Evolutionary conservation across 2,113 vertebrate genomes (phyloP).

Genomic region (Nicator chloris): DNA sequence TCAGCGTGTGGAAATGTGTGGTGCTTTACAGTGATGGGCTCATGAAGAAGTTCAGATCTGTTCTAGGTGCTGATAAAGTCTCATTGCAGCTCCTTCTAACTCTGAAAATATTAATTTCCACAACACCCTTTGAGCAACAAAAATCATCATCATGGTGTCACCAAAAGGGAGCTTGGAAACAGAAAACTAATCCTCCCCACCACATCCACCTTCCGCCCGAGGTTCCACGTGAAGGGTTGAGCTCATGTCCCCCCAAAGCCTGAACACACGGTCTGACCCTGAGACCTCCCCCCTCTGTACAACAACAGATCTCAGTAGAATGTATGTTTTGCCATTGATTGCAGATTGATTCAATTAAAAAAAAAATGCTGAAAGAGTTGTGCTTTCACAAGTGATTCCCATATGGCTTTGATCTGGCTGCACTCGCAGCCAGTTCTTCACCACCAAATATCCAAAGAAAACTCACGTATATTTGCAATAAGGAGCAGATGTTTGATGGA

Average conservation of each 20-base stretch:
- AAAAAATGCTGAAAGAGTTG: neutral
- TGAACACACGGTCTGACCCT: neutral
- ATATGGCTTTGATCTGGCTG: slow-evolving; percentile 18
- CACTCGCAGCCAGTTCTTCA: neutral
- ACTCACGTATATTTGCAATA: neutral
- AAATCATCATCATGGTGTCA: fast-evolving
- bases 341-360: slow-evolving; percentile 4
- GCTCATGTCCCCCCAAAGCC: neutral
- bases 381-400: slow-evolving; percentile 22
- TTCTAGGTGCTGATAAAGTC: neutral
- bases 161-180: neutral
- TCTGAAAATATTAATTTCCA: neutral
- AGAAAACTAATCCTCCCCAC: neutral
- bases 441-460: neutral
- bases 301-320: neutral
- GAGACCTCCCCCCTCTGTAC: neutral
- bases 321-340: neutral
- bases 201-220: neutral
- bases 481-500: slow-evolving; percentile 1
- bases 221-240: neutral
- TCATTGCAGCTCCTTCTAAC: neutral
- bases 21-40: neutral
- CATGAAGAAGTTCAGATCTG: neutral
- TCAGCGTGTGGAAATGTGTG: neutral
- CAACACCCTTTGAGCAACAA: neutral